Conservation (phyloP, 2,113 vertebrate genomes). For the Drymodes brunneopygia region DNA sequence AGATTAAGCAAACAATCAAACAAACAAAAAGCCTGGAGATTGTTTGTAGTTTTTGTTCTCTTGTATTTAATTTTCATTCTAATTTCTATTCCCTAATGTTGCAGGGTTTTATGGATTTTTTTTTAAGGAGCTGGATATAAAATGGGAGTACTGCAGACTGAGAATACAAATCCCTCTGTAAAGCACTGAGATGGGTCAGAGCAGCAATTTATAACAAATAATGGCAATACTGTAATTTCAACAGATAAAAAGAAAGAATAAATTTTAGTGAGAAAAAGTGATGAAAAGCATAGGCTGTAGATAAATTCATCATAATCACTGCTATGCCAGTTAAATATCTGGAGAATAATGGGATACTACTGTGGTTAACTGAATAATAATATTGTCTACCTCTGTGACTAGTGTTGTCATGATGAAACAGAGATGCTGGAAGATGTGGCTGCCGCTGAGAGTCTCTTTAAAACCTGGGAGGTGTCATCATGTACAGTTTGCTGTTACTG, state of each 20-base stretch:
- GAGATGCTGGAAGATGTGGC: neutral
- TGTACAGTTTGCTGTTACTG: neutral
- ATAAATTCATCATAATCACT: conserved; percentile 28
- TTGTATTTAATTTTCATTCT: neutral
- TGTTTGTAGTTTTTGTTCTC: neutral
- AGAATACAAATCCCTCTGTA: neutral
- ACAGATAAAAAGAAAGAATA: neutral
- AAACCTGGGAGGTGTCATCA: neutral
- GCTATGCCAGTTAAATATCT: conserved; percentile 22
- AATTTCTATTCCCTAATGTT: neutral
- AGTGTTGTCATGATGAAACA: neutral
- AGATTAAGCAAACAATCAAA: neutral
- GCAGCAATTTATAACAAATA: neutral
- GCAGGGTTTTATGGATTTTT: neutral
- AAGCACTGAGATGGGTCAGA: neutral
- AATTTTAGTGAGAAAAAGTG: neutral
- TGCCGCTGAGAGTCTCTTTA: neutral
- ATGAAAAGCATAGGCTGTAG: neutral
- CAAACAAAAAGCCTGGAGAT: neutral
- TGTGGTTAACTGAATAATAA: neutral
- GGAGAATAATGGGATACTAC: neutral
- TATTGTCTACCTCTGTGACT: neutral
- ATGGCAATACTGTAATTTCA: neutral
- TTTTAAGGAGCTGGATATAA: neutral
- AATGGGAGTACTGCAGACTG: neutral